Evolutionary conservation across 2,888 invertebrate genomes (phyloP), one percentile per base, ranked within the genome.

Genomic region (Orthosia incerta): DNA sequence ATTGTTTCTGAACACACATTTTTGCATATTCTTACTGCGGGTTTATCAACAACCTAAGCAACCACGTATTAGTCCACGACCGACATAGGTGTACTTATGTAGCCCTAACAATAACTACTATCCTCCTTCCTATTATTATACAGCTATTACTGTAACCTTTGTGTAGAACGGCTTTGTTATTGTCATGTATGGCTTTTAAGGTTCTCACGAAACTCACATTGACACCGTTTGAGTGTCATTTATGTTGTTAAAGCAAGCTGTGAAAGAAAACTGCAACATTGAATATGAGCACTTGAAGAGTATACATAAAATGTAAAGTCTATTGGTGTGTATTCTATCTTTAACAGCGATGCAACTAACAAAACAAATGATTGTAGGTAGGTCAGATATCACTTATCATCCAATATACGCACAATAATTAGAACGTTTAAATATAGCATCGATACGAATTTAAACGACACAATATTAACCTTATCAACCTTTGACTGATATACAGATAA

Each of bases 121-220:
- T 53, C 45, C 12, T 55, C 9, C 3, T 56, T 13, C 11, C 63
- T 76, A 77, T 59, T 57, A 76, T 64, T 66, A 71, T 68, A 50
- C 50, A 9, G 51, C 55, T 15, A 78, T 72, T 79, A 62, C 31
- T 55, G 11, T 23, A 64, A 55, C 69, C 67, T 84, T 74, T 80
- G 63, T 74, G 46, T 48, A 13, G 20, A 80, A 66, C 46, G 31
- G 56, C 63, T 67, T 74, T 63, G 66, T 80, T 69, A 82, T 78
- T 64, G 31, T 67, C 79, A 61, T 79, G 31, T 69, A 65, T 26
- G 61, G 51, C 68, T 60, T 68, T 53, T 69, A 66, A 74, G 51
- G 61, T 63, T 66, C 82, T 69, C 85, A 81, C 59, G 77, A 72
- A 72, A 53, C 46, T 45, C 39, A 57, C 64, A 74, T 71, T 80